Evolutionary conservation across 2,113 vertebrate genomes (phyloP), one percentile per base, ranked within the genome.

Genomic region (Anthoscopus minutus): DNA sequence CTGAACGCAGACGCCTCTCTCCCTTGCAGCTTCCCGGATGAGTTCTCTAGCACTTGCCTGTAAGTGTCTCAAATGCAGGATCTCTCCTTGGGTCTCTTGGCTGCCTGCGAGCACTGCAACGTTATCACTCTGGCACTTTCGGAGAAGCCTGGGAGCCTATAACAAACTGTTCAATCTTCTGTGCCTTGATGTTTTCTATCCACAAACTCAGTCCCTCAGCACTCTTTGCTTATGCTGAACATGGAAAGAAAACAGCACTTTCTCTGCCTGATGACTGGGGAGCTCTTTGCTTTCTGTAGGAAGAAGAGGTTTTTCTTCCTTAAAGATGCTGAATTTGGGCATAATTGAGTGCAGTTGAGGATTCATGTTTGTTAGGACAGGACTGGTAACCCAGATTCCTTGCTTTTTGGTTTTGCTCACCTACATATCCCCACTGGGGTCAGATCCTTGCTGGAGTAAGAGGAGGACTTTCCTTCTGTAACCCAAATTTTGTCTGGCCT

Each of bases 21-120:
- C 96, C 99, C 98, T 97, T 98, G 98, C 98, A 99, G 98, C 98
- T 98, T 99, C 97, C 98, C 98, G 98, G 99, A 99, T 88, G 99
- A 99, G 96, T 98, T 98, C 97, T 97, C 98, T 97, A 98, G 95
- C 96, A 98, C 98, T 97, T 98, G 98, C 96, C 98, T 99, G 99
- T 99, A 98, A 99, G 99, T 99, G 98, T 97, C 95, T 95, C 76
- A 78, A 96, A 86, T 10, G n/a, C 90, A 89, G 96, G 96, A 94
- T 80, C 95, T 88, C 94, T 92, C 76, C 88, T 92, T 56, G 22
- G 66, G 47, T 57, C 57, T 79, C 70, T 45, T 37, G 16, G 65
- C 95, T 84, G 80, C 42, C 90, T 47, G 71, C 0, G 0, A 81
- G 64, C 4, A 0, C 58, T 82, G 78, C 70, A 72, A 53, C 80